Conservation (phyloP, 2,113 vertebrate genomes). For the Arizona elegans region DNA sequence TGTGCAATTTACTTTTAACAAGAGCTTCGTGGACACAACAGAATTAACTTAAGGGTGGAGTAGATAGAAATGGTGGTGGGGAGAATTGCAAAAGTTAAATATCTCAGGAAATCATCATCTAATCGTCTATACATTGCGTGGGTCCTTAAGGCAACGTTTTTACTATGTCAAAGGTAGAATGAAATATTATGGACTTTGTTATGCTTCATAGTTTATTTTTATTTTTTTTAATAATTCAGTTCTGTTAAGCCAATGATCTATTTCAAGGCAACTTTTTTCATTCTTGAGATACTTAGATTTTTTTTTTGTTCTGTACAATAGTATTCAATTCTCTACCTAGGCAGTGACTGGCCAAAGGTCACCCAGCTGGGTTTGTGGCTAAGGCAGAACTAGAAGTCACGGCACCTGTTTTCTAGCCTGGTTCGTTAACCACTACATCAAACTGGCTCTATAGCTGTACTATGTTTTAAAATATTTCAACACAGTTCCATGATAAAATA, state of each 20-base stretch:
- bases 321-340: background rate
- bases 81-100: constrained; percentile 15
- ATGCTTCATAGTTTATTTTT: background rate
- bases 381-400: background rate
- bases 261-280: background rate
- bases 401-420: background rate
- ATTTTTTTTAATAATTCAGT: background rate
- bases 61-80: background rate
- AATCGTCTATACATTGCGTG: constrained; percentile 31
- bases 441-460: background rate
- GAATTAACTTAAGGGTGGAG: background rate
- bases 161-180: constrained; percentile 16
- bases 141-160: constrained; percentile 45
- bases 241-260: background rate
- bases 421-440: background rate
- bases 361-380: background rate
- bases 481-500: background rate
- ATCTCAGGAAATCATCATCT: constrained; percentile 37
- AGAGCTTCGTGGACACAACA: constrained; percentile 17
- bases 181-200: background rate
- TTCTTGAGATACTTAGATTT: background rate
- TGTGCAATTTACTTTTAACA: constrained; percentile 48
- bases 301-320: background rate
- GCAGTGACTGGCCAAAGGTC: background rate
- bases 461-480: background rate